phyloP scores from a whole-genome alignment of 2,888 invertebrate species.

The Drosophila austrosaltans region DNA sequence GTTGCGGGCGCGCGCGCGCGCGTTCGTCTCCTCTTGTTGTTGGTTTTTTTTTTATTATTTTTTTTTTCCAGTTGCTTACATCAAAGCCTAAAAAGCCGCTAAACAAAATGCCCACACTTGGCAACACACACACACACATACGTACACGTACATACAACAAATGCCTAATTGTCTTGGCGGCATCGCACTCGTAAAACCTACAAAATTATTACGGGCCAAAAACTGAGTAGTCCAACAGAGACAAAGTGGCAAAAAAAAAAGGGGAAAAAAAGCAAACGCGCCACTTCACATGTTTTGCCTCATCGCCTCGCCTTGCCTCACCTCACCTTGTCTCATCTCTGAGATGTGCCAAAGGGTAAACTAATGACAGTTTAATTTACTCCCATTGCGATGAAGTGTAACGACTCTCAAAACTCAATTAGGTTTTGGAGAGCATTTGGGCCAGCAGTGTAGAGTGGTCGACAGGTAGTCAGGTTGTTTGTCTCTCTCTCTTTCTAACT shows the following conservation, averaged over 20 bases:
- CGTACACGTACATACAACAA: constrained; percentile 51
- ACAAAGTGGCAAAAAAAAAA: constrained; percentile 23
- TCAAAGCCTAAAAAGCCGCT: constrained; percentile 73
- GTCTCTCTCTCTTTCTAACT: constrained; percentile 3
- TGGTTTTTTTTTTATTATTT: constrained; percentile 14
- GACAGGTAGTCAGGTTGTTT: constrained; percentile 8
- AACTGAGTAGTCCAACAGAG: constrained; percentile 32
- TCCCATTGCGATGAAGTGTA: constrained; percentile 78
- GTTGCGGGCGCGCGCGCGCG: constrained; percentile 68
- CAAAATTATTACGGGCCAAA: constrained; percentile 71
- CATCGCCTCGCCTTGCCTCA: constrained; percentile 37
- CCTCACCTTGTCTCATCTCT: not conserved
- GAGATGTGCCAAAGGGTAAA: constrained; percentile 77
- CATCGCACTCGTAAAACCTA: constrained; percentile 70
- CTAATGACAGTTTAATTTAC: constrained; percentile 84
- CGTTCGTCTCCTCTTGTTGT: constrained; percentile 29
- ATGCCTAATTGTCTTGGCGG: constrained; percentile 79
- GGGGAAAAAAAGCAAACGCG: constrained; percentile 57
- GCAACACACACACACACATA: constrained; percentile 42
- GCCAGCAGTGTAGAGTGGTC: no score
- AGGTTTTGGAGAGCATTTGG: constrained; percentile 32
- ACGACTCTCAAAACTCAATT: constrained; percentile 75
- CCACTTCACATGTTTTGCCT: constrained; percentile 69
- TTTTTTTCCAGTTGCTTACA: constrained; percentile 42
- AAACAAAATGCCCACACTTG: constrained; percentile 76